Evolutionary conservation across 2,888 invertebrate species (phyloP).

Genomic region (Epirrhoe tristata): DNA sequence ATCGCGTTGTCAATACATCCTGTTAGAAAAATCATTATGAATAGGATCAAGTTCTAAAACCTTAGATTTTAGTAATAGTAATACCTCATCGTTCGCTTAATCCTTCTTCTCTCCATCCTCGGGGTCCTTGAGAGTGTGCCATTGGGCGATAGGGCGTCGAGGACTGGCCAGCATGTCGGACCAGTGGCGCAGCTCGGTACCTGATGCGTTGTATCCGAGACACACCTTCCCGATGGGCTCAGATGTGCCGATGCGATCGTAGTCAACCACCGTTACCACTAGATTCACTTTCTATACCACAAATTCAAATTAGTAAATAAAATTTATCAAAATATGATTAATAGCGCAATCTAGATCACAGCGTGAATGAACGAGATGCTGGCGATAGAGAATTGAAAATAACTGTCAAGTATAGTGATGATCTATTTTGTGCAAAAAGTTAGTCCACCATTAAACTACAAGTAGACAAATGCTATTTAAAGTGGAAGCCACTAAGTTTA

Average conservation of each 20-base stretch:
- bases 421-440: constrained; percentile 24
- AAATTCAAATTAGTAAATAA: constrained; percentile 46
- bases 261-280: constrained; percentile 99
- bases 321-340: constrained; percentile 13
- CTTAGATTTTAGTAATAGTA: constrained; percentile 6
- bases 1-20: constrained; percentile 16
- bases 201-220: constrained; percentile 98
- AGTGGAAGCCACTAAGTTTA: constrained; percentile 26
- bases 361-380: constrained; percentile 27
- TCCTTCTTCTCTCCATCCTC: constrained; percentile 96
- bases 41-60: not conserved
- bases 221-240: constrained; percentile 99
- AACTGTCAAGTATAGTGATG: constrained; percentile 16
- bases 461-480: constrained; percentile 21
- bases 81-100: constrained; percentile 75
- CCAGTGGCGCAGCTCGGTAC: constrained; percentile 99
- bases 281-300: constrained; percentile 97
- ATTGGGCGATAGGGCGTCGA: constrained; percentile 99
- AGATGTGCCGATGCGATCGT: constrained; percentile 99
- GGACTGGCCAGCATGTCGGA: constrained; percentile 99
- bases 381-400: constrained; percentile 14
- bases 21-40: constrained; percentile 5
- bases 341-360: constrained; percentile 26
- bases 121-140: constrained; percentile 99
- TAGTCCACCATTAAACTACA: constrained; percentile 21